Conservation (phyloP, 1,140 invertebrate species). For the Zaprionus ghesquierei region DNA sequence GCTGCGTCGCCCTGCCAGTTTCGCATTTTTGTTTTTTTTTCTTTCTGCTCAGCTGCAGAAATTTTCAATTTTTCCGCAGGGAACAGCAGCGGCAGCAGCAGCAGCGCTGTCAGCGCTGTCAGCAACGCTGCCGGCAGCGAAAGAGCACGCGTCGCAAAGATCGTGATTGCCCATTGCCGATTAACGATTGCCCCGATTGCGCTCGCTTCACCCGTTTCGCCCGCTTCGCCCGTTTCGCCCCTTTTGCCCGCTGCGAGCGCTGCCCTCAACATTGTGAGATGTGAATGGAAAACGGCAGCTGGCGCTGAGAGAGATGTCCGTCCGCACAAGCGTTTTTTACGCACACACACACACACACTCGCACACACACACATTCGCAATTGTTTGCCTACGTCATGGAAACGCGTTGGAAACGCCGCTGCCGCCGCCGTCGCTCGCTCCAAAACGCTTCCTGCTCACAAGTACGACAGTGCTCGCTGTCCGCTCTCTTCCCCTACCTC, state of each 20-base stretch:
- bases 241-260: background rate
- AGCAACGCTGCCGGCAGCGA: background rate
- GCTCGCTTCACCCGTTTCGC: too few relatives aligned
- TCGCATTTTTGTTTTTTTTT: background rate
- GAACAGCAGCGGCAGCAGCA: background rate
- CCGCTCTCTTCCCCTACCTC: background rate
- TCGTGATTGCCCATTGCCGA: background rate
- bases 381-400: slow-evolving; percentile 28
- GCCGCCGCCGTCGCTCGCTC: background rate
- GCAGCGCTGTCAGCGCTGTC: background rate
- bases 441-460: slow-evolving; percentile 14
- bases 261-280: background rate
- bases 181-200: background rate
- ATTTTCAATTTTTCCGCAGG: background rate
- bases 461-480: background rate
- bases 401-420: slow-evolving; percentile 3
- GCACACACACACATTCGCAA: background rate
- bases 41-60: background rate
- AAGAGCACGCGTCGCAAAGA: background rate
- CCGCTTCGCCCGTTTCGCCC: too few relatives aligned
- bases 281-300: slow-evolving; percentile 28
- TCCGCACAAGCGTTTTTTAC: background rate
- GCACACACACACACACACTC: background rate
- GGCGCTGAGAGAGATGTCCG: slow-evolving; percentile 53
- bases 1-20: background rate